Base-by-base conservation (phyloP, 1,140 invertebrate species). In the Caerostris darwini region DNA sequence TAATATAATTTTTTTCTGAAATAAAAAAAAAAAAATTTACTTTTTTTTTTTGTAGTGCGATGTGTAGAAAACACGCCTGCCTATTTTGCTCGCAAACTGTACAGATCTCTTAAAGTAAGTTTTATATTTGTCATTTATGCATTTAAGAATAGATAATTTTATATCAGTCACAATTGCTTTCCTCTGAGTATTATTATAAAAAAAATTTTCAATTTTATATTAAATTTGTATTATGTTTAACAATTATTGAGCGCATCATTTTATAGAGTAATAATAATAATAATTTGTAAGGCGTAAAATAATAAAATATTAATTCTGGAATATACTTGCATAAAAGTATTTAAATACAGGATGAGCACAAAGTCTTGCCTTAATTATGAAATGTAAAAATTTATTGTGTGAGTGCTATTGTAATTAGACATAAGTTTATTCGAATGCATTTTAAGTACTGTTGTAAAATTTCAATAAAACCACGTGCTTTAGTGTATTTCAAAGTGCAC, bases 61-160 rank as follows among this genome's bases (percentile, higher is more conserved):
- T 94, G 93, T 83, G 93, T 94, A 3, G 93, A 94, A 94, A 94
- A 94, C 19, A 94, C 93, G 8, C 93, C 93, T 56, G 93, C 93
- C 56, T 94, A 94, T 67, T 94, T 94, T 34, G 93, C 93, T n/a
- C 56, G 93, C 17, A 94, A 94, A 64, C 17, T 94, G 3, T 67
- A 94, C 6, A 12, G 87, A 71, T 69, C 53, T 17, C 64, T 94
- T 34, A 94, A 90, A 64, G 93, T 94, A 83, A 82, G 71, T 64
- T 7, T 12, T 0, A 7, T 5, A 12, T 19, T 57, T 58, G 10
- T 53, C 6, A 17, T 58, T 56, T 83, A 56, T 34, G 0, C 34
- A 34, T 34, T 34, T 34, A 34, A 34, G 34, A 34, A 34, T 34
- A 34, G 34, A 34, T 34, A 34, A 34, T 34, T 34, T 34, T 34